These are phyloP conservation scores for Sterrhoptilus dennistouni DNA, from an alignment of 2,113 vertebrate genomes.

Conservation along the genomic window DNA sequence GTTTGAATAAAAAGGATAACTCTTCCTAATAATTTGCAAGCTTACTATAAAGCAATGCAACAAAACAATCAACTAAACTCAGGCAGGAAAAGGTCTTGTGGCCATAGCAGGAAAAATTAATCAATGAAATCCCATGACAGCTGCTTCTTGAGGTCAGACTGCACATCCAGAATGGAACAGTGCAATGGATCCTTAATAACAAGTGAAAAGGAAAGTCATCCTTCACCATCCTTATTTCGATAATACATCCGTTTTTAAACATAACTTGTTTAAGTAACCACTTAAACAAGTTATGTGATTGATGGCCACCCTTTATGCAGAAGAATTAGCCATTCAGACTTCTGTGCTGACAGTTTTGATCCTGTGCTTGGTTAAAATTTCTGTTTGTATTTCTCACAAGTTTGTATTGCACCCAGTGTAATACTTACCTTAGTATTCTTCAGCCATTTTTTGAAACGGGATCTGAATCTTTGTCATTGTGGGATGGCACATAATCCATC, in stretches of 20 bases:
- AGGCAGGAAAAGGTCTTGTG: not conserved
- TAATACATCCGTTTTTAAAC: not conserved
- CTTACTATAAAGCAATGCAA: not conserved
- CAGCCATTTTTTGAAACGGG: not conserved
- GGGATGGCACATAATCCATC: not conserved
- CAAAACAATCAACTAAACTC: not conserved
- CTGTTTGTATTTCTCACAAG: not conserved
- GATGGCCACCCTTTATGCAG: not conserved
- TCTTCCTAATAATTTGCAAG: not conserved
- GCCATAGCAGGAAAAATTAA: not conserved
- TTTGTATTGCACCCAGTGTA: not conserved
- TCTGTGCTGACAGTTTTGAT: not conserved
- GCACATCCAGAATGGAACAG: not conserved
- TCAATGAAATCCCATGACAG: not conserved
- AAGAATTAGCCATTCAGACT: not conserved
- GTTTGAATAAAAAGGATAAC: not conserved
- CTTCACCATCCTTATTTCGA: not conserved
- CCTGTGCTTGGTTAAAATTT: not conserved
- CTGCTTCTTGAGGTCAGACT: not conserved
- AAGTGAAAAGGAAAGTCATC: not conserved
- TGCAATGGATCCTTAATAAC: not conserved
- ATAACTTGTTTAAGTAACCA: not conserved
- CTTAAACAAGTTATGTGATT: not conserved
- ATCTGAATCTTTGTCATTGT: not conserved
- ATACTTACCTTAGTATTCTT: not conserved